A percentile compares a stretch with the other conserved stretches of the same genome.
Conservation (phyloP, 2,888 invertebrate species). For the Stegophylla sp. region DNA sequence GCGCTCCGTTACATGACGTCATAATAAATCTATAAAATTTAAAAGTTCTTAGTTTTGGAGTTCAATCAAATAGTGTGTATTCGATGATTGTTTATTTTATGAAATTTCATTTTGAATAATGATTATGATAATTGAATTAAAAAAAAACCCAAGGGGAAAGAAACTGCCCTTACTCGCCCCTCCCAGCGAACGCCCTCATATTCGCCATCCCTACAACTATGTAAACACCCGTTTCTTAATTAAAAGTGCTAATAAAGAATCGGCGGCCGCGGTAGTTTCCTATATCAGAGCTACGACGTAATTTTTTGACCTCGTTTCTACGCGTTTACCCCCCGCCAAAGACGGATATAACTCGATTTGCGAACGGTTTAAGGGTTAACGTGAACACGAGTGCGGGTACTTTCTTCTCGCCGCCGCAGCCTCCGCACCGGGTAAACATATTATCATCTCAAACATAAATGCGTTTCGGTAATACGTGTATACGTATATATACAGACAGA, state of each 20-base stretch:
- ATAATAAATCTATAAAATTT: no score
- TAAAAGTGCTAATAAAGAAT: slow-evolving; percentile 13
- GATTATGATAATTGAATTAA: no score
- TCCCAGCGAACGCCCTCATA: no score
- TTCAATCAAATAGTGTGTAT: no score
- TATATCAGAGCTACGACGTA: neutral
- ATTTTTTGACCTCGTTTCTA: slow-evolving; percentile 25
- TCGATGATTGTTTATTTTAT: no score
- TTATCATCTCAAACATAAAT: slow-evolving; percentile 17
- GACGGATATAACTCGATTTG: slow-evolving; percentile 42
- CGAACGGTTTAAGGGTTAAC: slow-evolving; percentile 11
- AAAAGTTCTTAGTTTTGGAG: no score
- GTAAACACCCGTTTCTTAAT: neutral
- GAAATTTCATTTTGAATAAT: no score
- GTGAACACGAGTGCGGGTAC: neutral
- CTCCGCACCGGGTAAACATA: slow-evolving; percentile 7
- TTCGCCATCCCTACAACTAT: no score
- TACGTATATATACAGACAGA: neutral
- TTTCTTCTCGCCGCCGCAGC: neutral
- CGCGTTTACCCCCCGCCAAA: neutral
- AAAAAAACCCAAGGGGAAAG: no score
- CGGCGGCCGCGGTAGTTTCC: neutral
- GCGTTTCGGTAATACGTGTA: neutral
- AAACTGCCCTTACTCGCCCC: no score
- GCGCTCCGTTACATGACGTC: no score